A percentile compares a stretch with the other conserved stretches of the same genome.
These are phyloP conservation scores for Austrofundulus limnaeus DNA, from an alignment of 2,113 vertebrate genomes.

Conservation along the genomic window DNA sequence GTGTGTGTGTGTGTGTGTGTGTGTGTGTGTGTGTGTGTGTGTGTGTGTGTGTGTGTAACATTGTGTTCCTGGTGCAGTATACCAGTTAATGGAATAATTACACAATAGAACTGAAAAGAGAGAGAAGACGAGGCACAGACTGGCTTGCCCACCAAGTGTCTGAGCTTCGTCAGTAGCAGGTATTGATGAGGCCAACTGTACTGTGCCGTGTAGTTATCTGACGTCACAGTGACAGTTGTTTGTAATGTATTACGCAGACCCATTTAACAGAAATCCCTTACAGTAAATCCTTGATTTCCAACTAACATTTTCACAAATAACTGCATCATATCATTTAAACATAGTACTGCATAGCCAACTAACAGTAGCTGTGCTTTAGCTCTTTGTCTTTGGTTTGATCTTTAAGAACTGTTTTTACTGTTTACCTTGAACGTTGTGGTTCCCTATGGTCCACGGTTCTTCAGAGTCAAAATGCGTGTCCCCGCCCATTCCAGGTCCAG, in stretches of 20 bases:
- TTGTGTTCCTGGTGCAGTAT: not conserved
- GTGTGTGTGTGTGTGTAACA: too few species aligned
- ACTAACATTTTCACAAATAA: not conserved
- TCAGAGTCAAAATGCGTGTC: slow-evolving; percentile 96
- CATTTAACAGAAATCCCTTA: not conserved
- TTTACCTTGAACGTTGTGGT: slow-evolving; percentile 87
- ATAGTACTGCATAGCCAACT: too few species aligned
- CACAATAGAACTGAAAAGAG: not conserved
- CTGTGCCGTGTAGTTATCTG: slow-evolving; percentile 13
- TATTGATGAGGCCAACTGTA: slow-evolving; percentile 19
- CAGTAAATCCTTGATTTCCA: slow-evolving; percentile 6
- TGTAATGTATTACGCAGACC: slow-evolving; percentile 7
- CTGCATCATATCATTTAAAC: not conserved
- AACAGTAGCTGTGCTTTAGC: too few species aligned
- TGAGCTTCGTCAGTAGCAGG: slow-evolving; percentile 8
- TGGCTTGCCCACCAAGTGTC: not conserved
- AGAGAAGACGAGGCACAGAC: not conserved
- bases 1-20: too few species aligned
- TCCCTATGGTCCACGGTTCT: slow-evolving; percentile 95
- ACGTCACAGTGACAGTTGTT: slow-evolving; percentile 23
- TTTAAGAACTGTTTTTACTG: not conserved
- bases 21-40: too few species aligned
- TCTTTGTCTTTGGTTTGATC: not conserved
- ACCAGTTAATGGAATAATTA: not conserved
- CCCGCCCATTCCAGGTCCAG: slow-evolving; percentile 93